Evolutionary conservation across 2,888 invertebrate species (phyloP).

Genomic region (Mechanitis messenoides): DNA sequence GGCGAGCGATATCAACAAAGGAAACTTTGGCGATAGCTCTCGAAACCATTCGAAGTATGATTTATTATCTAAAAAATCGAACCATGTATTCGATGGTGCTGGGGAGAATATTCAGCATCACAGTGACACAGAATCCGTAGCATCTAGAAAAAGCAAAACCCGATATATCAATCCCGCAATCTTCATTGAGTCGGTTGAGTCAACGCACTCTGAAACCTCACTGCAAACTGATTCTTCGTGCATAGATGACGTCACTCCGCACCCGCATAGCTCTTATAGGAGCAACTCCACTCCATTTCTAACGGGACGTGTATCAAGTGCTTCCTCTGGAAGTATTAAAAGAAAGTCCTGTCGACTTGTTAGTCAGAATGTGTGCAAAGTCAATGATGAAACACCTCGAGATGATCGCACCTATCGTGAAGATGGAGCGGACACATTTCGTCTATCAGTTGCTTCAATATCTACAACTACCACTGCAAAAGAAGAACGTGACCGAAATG

Average conservation of each 20-base stretch:
- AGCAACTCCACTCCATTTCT: conserved; percentile 67
- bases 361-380: conserved; percentile 27
- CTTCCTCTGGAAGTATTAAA: conserved; percentile 55
- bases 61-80: conserved; percentile 42
- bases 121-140: conserved; percentile 64
- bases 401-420: conserved; percentile 57
- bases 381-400: conserved; percentile 47
- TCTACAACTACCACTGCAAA: conserved; percentile 68
- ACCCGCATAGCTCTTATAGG: conserved; percentile 62
- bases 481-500: conserved; percentile 61
- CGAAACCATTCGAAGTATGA: conserved; percentile 42
- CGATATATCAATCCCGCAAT: conserved; percentile 79
- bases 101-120: conserved; percentile 64
- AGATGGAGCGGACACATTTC: conserved; percentile 62
- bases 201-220: conserved; percentile 62
- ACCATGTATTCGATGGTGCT: conserved; percentile 66
- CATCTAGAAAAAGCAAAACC: conserved; percentile 60
- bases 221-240: conserved; percentile 51
- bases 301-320: conserved; percentile 55
- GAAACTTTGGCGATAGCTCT: conserved; percentile 61
- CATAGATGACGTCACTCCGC: conserved; percentile 60
- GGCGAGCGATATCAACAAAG: conserved; percentile 55
- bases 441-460: conserved; percentile 62
- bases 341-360: conserved; percentile 59
- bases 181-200: conserved; percentile 71